phyloP scores from a whole-genome alignment of 2,797 vertebrate genomes.

The Pantherophis vulpinus region DNA sequence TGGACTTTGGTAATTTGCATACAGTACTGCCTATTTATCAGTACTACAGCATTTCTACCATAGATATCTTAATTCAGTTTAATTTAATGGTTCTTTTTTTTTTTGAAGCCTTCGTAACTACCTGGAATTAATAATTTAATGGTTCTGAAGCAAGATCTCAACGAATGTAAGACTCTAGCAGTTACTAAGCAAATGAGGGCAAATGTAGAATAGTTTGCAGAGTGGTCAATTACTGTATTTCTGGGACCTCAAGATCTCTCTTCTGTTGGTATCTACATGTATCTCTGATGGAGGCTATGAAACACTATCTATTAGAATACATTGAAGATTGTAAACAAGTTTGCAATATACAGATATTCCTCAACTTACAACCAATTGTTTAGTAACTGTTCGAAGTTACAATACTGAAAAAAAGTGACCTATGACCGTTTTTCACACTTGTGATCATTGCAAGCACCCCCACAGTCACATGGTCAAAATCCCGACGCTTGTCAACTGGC shows the following conservation, averaged over 20 bases:
- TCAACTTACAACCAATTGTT: not conserved
- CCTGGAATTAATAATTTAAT: too few species aligned
- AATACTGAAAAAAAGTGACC: not conserved
- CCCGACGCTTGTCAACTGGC: not conserved
- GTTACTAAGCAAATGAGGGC: not conserved
- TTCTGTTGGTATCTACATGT: not conserved
- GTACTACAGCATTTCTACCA: slow-evolving; percentile 14
- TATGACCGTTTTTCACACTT: not conserved
- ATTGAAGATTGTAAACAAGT: not conserved
- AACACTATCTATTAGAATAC: not conserved
- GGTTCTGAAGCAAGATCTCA: slow-evolving; percentile 38
- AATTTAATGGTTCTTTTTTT: slow-evolving; percentile 32
- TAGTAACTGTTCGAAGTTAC: not conserved
- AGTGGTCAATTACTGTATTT: not conserved
- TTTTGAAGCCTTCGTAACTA: too few species aligned
- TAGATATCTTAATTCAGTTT: slow-evolving; percentile 39
- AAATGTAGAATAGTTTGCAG: not conserved
- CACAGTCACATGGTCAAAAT: not conserved
- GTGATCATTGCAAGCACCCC: not conserved
- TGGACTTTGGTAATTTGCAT: not conserved
- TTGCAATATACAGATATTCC: too few species aligned
- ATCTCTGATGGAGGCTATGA: not conserved
- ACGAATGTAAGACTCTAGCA: not conserved
- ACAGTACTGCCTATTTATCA: not conserved
- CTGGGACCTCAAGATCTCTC: not conserved